Evolutionary conservation across 2,888 invertebrate species (phyloP).

Genomic region (Campoplex capitator): DNA sequence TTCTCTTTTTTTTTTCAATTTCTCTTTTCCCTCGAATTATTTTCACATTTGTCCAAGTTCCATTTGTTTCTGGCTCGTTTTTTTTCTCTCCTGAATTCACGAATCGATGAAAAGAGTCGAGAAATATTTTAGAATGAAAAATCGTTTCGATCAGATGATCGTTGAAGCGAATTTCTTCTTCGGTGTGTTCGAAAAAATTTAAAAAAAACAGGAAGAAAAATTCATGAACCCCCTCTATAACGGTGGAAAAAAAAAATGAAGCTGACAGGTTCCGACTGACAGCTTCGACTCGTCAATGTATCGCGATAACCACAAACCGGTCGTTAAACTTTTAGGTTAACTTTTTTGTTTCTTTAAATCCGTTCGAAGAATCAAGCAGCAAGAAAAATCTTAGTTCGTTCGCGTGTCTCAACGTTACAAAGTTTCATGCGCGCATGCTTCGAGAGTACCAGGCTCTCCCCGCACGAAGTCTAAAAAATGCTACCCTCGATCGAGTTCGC

Average conservation of each 20-base stretch:
- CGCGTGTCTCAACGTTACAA: slow-evolving; percentile 3
- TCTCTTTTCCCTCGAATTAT: slow-evolving; percentile 12
- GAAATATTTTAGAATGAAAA: neutral
- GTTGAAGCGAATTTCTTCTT: neutral
- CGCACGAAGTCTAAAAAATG: slow-evolving; percentile 43
- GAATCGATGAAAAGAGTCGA: neutral
- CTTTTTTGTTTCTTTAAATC: slow-evolving; percentile 16
- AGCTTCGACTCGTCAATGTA: slow-evolving; percentile 24
- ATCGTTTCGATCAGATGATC: neutral
- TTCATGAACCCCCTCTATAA: slow-evolving; percentile 6
- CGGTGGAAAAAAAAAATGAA: slow-evolving; percentile 40
- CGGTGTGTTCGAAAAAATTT: neutral
- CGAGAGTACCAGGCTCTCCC: neutral
- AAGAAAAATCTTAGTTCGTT: slow-evolving; percentile 40
- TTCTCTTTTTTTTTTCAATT: neutral
- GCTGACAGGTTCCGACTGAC: slow-evolving; percentile 32
- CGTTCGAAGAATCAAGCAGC: neutral
- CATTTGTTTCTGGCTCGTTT: neutral
- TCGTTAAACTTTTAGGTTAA: slow-evolving; percentile 62
- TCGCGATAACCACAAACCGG: slow-evolving; percentile 56
- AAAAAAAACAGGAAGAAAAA: neutral
- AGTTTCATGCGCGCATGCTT: neutral
- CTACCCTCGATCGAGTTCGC: slow-evolving; percentile 25
- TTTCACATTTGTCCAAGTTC: neutral
- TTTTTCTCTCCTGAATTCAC: neutral